Conservation (phyloP, 2,797 vertebrate genomes). For the Lacerta bilineata region DNA sequence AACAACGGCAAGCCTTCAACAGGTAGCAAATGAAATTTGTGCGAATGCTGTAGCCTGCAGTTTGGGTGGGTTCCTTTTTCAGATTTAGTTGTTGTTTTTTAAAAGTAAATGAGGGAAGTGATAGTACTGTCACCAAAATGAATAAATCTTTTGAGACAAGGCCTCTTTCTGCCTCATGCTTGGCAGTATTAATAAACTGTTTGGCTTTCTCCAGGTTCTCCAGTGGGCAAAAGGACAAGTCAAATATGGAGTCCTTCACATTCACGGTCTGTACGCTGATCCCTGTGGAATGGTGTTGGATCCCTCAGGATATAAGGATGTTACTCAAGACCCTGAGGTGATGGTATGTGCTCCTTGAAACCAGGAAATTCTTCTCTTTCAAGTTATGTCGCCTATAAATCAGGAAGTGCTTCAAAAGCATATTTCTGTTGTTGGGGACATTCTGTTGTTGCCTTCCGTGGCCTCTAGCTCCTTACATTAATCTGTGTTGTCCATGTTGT, state of each 20-base stretch:
- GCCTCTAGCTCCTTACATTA: neutral
- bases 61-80: neutral
- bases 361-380: neutral
- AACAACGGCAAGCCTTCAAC: neutral
- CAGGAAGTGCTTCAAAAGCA: neutral
- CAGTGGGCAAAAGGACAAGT: constrained; percentile 78
- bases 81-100: neutral
- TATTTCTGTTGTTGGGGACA: neutral
- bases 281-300: constrained; percentile 82
- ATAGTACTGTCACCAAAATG: neutral
- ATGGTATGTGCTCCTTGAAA: constrained; percentile 72
- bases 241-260: constrained; percentile 79
- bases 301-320: constrained; percentile 78
- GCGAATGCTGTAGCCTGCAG: neutral
- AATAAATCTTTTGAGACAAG: neutral
- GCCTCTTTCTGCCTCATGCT: neutral
- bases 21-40: neutral
- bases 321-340: constrained; percentile 81
- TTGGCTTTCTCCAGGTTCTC: constrained; percentile 73
- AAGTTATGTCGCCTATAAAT: neutral
- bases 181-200: neutral
- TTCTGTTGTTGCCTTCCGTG: no score
- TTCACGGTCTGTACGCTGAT: constrained; percentile 80
- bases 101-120: neutral
- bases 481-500: no score